Evolutionary conservation across 2,888 invertebrate genomes (phyloP), one percentile per base, ranked within the genome.

Genomic region (Cataglyphis altisquamis): DNA sequence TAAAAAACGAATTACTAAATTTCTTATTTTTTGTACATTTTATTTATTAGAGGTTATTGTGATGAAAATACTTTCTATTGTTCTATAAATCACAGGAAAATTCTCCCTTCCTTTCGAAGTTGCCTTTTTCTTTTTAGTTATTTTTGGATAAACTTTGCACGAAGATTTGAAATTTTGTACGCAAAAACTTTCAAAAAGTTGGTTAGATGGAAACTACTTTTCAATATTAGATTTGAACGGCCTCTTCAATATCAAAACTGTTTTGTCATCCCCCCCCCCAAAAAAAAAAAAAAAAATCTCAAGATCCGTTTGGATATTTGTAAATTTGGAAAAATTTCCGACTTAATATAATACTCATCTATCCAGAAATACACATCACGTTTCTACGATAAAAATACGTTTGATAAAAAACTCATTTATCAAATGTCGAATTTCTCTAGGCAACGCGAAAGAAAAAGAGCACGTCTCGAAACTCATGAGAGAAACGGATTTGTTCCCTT

Each of bases 191-290:
- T 63, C 21, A 21, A 9, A 48, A 55, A 77, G 67, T 77, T 55
- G 6, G 32, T 66, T 45, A 64, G 64, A 74, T 32, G 45, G 48
- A 67, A 66, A 67, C 75, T 67, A 8, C 52, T 52, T 52, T 52
- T 52, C 52, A 52, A n/a, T 52, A 52, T 52, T 52, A 52, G n/a
- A 52, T 6, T 39, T 25, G 25, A 67, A 39, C 39, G 67, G 48
- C 66, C 52, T 75, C 64, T 66, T 67, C 77, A 77, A 77, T 77
- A 77, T 67, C 52, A 66, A 36, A n/a, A 77, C 25, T 75, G 25
- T 32, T 36, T 18, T 18, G 60, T 55, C 21, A 10, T 15, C 25
- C 39, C 68, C 5, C 6, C 25, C 39, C 68, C 5, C 6, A 32
- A 32, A 32, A 4, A 32, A 32, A 32, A 32, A 39, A 77, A 67